Evolutionary conservation across 1,140 invertebrate species (phyloP).

Genomic region (Pseudoatta argentina): DNA sequence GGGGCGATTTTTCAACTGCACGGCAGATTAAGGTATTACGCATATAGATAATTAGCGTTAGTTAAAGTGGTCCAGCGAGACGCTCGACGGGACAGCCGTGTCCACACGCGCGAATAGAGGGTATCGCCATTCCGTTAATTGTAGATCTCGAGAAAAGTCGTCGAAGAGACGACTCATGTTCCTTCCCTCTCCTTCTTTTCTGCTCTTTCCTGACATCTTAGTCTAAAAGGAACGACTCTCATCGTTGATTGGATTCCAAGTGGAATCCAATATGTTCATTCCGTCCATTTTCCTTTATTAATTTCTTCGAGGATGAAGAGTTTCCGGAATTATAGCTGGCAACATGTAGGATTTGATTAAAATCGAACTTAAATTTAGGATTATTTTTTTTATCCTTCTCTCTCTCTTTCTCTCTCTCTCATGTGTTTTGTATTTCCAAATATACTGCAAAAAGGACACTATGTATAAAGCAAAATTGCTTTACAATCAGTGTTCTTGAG

Average conservation of each 20-base stretch:
- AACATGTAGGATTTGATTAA: slow-evolving; percentile 5
- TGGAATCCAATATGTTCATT: too few relatives aligned
- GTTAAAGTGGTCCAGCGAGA: slow-evolving; percentile 70
- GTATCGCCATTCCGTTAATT: slow-evolving; percentile 49
- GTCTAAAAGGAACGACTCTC: neutral
- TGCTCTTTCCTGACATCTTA: neutral
- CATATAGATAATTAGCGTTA: slow-evolving; percentile 78
- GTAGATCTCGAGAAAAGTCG: slow-evolving; percentile 51
- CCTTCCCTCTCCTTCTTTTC: too few relatives aligned
- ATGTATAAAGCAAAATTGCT: neutral
- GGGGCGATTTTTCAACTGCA: slow-evolving; percentile 84
- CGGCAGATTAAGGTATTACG: slow-evolving; percentile 83
- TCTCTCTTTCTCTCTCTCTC: neutral
- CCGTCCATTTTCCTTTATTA: neutral
- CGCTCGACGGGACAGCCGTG: slow-evolving; percentile 16
- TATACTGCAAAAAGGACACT: neutral
- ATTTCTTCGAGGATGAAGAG: neutral
- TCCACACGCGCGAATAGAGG: slow-evolving; percentile 38
- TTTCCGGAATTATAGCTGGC: neutral
- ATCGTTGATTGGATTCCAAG: neutral
- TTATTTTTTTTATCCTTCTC: neutral
- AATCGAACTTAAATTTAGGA: neutral
- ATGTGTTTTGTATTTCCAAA: neutral
- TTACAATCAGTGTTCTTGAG: slow-evolving; percentile 39
- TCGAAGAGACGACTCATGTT: slow-evolving; percentile 53